Conservation (phyloP, 2,888 invertebrate genomes). For the Hydropsyche betteni region DNA sequence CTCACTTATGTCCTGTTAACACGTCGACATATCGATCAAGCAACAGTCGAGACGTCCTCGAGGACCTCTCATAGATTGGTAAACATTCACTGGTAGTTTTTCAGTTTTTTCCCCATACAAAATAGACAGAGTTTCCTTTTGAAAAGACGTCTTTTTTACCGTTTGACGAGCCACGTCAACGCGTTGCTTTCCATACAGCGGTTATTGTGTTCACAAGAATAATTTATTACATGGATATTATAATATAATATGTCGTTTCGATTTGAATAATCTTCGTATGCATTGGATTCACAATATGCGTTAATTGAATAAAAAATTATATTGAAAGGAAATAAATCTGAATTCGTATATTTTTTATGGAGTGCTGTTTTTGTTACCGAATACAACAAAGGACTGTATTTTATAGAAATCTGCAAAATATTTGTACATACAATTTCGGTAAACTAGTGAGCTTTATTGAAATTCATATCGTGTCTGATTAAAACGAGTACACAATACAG, state of each 20-base stretch:
- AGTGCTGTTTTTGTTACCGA: neutral
- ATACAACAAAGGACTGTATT: slow-evolving; percentile 19
- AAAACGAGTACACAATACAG: slow-evolving; percentile 2
- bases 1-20: slow-evolving; percentile 49
- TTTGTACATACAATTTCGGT: neutral
- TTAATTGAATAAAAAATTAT: no score
- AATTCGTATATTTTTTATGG: slow-evolving; percentile 7
- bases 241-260: no score
- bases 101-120: no score
- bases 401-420: slow-evolving; percentile 22
- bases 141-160: neutral
- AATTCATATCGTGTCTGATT: slow-evolving; percentile 17
- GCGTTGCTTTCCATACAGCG: slow-evolving; percentile 42
- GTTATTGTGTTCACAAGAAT: neutral
- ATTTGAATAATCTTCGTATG: no score
- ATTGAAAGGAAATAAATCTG: no score
- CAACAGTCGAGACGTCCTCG: slow-evolving; percentile 7
- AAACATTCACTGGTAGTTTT: no score
- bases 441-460: slow-evolving; percentile 22
- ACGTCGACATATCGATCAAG: slow-evolving; percentile 45
- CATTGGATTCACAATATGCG: no score
- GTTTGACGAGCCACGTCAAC: slow-evolving; percentile 44
- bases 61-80: no score
- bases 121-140: no score
- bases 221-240: no score